Conservation (phyloP, 2,797 vertebrate genomes). For the Myotis daubentonii region DNA sequence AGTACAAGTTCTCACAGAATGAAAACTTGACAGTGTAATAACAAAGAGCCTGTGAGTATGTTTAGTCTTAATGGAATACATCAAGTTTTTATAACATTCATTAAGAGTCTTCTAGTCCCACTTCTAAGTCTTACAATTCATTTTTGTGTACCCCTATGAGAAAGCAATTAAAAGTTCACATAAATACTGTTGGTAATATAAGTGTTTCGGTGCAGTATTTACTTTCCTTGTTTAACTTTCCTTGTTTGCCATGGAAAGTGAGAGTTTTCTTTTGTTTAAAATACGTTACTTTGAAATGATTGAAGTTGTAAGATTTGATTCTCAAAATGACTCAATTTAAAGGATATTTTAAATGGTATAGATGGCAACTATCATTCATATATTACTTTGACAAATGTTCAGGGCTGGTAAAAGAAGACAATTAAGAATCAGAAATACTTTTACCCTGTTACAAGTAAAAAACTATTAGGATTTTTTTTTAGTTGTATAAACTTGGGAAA, state of each 20-base stretch:
- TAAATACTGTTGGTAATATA: not conserved
- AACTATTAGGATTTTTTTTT: not conserved
- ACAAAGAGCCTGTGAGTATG: not conserved
- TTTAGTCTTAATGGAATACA: constrained; percentile 8
- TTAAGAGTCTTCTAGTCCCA: not conserved
- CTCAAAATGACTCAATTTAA: not conserved
- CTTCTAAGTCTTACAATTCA: constrained; percentile 5
- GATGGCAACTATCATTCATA: not conserved
- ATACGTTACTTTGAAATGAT: not conserved
- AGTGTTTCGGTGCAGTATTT: not conserved
- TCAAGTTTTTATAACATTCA: not conserved
- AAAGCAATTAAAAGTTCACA: constrained; percentile 22
- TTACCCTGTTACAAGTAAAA: constrained; percentile 4
- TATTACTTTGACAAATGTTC: not conserved
- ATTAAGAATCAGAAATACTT: constrained; percentile 22
- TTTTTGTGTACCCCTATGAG: constrained; percentile 26
- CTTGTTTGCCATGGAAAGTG: constrained; percentile 14
- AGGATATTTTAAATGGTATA: not conserved
- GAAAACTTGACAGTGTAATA: constrained; percentile 13
- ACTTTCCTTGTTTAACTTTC: not conserved
- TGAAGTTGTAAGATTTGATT: constrained; percentile 37
- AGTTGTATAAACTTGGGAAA: constrained; percentile 36
- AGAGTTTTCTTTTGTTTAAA: constrained; percentile 49
- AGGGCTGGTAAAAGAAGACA: not conserved
- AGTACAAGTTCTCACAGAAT: constrained; percentile 16